These are phyloP conservation scores for Eucidaris tribuloides DNA, from an alignment of 35 echinoderm and acorn worm genomes.

Conservation along the genomic window DNA sequence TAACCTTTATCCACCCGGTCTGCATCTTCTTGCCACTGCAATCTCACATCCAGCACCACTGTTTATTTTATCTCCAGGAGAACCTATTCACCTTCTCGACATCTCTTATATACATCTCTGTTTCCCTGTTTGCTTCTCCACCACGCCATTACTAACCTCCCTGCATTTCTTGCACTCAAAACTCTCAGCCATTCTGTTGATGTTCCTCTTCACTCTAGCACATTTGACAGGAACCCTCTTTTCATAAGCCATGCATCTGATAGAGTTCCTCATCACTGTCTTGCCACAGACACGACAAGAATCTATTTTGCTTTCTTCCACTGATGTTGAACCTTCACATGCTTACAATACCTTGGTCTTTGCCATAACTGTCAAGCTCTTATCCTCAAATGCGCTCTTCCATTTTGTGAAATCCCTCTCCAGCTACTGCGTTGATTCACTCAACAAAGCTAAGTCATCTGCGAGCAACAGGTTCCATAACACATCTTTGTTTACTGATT, in stretches of 20 bases:
- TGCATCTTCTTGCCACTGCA: no score
- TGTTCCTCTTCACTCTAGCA: no score
- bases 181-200: no score
- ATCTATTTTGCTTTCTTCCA: constrained; percentile 9
- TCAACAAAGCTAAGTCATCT: constrained; percentile 9
- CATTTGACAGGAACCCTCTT: neutral
- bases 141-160: no score
- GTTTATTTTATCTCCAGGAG: no score
- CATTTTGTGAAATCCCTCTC: neutral
- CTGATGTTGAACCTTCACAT: constrained; percentile 6
- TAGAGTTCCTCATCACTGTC: constrained; percentile 22
- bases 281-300: constrained; percentile 6
- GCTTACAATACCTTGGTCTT: neutral
- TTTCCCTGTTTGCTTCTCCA: no score
- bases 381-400: neutral
- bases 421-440: neutral
- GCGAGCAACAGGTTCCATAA: constrained; percentile 10
- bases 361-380: neutral
- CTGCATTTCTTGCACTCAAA: no score
- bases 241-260: neutral
- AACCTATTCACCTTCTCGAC: no score
- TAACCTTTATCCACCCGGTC: no score
- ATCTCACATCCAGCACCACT: no score
- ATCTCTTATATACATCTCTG: no score
- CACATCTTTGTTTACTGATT: neutral